Evolutionary conservation across 2,113 vertebrate species (phyloP).

Genomic region (Corythornis madagascariensis): DNA sequence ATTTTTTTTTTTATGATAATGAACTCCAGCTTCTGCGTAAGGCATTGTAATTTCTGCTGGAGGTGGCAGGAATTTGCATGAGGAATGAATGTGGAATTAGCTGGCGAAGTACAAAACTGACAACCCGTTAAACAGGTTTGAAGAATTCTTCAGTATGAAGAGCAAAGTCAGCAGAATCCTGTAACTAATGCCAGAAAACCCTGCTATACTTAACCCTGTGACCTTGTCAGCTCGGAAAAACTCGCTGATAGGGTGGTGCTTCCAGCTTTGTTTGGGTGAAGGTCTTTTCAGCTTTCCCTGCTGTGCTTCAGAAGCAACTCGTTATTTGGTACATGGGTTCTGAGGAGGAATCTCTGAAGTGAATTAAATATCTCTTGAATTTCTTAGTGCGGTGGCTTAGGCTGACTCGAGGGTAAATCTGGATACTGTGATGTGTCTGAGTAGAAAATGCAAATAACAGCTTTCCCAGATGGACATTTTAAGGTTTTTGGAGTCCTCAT

Average conservation of each 20-base stretch:
- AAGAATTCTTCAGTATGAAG: neutral
- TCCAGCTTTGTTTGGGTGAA: neutral
- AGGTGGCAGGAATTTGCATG: neutral
- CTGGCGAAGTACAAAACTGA: neutral
- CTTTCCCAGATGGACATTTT: no score
- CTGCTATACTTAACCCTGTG: neutral
- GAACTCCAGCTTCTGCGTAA: neutral
- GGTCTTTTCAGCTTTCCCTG: neutral
- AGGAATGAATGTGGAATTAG: neutral
- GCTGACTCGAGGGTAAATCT: neutral
- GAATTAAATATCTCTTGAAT: neutral
- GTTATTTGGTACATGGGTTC: neutral
- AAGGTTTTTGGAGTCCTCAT: neutral
- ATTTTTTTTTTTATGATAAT: neutral
- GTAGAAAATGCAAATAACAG: neutral
- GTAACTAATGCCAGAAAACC: neutral
- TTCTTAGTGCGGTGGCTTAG: neutral
- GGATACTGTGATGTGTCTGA: neutral
- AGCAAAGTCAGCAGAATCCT: conserved; percentile 14
- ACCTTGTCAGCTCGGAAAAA: neutral
- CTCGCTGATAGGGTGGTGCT: neutral
- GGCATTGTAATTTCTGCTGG: neutral
- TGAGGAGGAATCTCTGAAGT: neutral
- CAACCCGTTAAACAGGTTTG: neutral
- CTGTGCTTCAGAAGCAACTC: neutral